Base-by-base conservation (phyloP, 2,888 invertebrate genomes). In the Campoplex nolae region DNA sequence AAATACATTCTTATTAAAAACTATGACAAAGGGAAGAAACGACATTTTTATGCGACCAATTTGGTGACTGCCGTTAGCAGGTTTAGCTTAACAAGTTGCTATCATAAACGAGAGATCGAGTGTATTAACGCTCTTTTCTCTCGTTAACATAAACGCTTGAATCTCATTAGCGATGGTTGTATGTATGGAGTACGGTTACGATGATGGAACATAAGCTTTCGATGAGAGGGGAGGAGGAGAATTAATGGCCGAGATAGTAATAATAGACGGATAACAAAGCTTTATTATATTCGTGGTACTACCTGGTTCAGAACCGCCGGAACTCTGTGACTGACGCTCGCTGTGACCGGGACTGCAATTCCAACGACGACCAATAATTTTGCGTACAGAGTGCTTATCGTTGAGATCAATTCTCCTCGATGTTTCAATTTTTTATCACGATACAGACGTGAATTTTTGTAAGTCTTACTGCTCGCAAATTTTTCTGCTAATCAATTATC, bases 331-430 rank as follows among this genome's bases (percentile, higher is more conserved):
- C 97, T 97, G 88, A 98, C 97, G 76, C 98, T 97, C 95, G 98
- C 98, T 3, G 98, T 97, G 86, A 98, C 96, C 3, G 98, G 98
- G 91, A 98, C 97, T 23, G 98, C 97, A 58, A 98, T 96, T 28
- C 93, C 94, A 68, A 94, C 90, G 7, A 98, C 97, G 18, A 98
- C 97, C 84, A 98, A 94, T 18, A 98, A 95, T 93, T 98, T 98
- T 81, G 97, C 97, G 94, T 98, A 98, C 45, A 98, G 95, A 3
- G 97, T 92, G 87, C 93, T 93, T 77, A 93, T 90, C 62, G 93
- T 93, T 35, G 94, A 93, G 73, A 93, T 91, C 78, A 94, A 90
- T 86, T 92, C 91, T 2, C 92, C 89, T 6, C 92, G 90, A 74
- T 91, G 90, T 73, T 90, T 91, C 58, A 90, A 84, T 58, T 89